Base-by-base conservation (phyloP, 2,888 invertebrate species). In the Ophion costatus region DNA sequence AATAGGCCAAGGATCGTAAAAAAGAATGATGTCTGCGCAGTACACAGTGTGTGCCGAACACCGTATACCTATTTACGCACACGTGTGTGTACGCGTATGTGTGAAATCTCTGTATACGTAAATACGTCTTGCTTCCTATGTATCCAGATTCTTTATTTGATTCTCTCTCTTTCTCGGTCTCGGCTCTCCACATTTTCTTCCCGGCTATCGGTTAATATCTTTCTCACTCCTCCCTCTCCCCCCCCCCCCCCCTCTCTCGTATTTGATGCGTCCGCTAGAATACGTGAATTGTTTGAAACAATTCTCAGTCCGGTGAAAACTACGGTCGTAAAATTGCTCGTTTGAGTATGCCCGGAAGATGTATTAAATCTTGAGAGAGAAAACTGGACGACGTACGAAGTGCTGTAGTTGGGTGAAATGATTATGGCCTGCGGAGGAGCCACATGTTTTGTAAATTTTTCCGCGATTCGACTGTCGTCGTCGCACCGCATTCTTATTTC, bases 1-100 rank as follows among this genome's bases (percentile, higher is more conserved):
- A 92, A 92, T 92, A 92, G 92, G 91, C 89, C 89, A 88, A 88
- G 87, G 89, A 89, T 90, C 91, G 91, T 92, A 90, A 91, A 91
- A 91, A 91, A 91, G 91, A 91, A 90, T 90, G 90, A 91, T 91
- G 91, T 89, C 89, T 85, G 78, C 88, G 74, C 88, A 82, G 88
- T 77, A 77, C 75, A 80, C 79, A 78, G 45, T 24, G 86, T 84
- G 86, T 87, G 86, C 86, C 73, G 71, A 70, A 67, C 78, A 11
- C 56, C 79, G 45, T 80, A 86, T 74, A 80, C 66, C 51, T 75
- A 66, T 61, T 45, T 67, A 64, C 6, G 29, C 38, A 0, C 45
- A 17, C 17, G 29, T 17, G 7, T 22, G 24, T 56, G 9, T 57
- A 22, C 67, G 20, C 38, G 45, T 69, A 14, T 45, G 10, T 45